Evolutionary conservation across 2,888 invertebrate genomes (phyloP), one percentile per base, ranked within the genome.

Genomic region (Leptinotarsa peninsularis): DNA sequence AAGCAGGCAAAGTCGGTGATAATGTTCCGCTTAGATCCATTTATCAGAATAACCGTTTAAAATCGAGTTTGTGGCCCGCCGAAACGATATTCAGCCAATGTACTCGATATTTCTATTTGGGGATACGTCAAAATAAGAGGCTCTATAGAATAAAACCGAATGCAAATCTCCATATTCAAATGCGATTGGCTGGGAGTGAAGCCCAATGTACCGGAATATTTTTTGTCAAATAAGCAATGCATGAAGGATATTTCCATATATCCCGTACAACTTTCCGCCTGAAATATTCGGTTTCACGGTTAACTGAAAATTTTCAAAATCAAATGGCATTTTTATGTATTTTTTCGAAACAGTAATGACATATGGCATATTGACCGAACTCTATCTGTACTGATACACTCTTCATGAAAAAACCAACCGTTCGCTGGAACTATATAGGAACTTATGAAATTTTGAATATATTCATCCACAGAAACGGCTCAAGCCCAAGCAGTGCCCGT

Each of bases 11-110:
- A 85, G 83, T 84, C 85, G 85, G 85, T 85, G 84, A 84, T 85
- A 85, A 85, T 84, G 85, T 85, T 85, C 84, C 84, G 82, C 84
- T 85, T 82, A 84, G 85, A 84, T 85, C 84, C 84, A 83, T 85
- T 85, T 82, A 84, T 85, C 84, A 84, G 83, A 85, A 84, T 80
- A 80, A 78, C 77, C 79, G 75, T 74, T 81, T 76, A 79, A 81
- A 79, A 77, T 79, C 79, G 78, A 77, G 73, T 81, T 79, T 78
- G 67, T 77, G 74, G 78, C 70, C 76, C 67, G 74, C 76, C 68
- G 67, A 70, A 76, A 74, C 63, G 63, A 43, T 68, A 80, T 74
- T 23, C 63, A 71, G 67, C 33, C 49, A n/a, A 66, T 72, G 78
- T 76, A 75, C 74, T 74, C 79, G 77, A 76, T 76, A 76, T 81